Evolutionary conservation across 2,113 vertebrate species (phyloP).

Genomic region (Phyllostomus hastatus): DNA sequence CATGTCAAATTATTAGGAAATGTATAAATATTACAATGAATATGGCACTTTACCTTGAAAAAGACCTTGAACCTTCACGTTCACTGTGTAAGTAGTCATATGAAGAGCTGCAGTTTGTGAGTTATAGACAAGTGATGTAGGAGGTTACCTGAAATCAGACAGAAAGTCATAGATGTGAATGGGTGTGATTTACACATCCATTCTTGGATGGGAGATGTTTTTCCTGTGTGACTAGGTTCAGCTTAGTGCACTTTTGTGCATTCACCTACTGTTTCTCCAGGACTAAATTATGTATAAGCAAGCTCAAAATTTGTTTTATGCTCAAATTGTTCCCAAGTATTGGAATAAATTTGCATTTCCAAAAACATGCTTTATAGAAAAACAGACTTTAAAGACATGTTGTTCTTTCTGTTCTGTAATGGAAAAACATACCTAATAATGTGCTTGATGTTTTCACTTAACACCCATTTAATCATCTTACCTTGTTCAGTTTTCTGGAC

Average conservation of each 20-base stretch:
- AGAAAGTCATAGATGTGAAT: background rate
- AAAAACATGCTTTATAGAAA: conserved; percentile 8
- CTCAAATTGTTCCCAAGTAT: background rate
- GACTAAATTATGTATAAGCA: background rate
- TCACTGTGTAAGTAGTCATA: background rate
- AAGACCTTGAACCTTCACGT: background rate
- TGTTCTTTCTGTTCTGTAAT: background rate
- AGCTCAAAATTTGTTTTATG: background rate
- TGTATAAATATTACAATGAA: background rate
- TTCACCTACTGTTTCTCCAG: background rate
- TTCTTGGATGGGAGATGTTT: background rate
- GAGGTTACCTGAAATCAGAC: background rate
- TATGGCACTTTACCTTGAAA: background rate
- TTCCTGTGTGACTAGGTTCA: background rate
- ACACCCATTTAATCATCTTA: background rate
- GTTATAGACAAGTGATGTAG: background rate
- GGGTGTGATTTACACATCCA: background rate
- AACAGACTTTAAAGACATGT: background rate
- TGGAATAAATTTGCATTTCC: conserved; percentile 28
- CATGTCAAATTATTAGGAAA: background rate
- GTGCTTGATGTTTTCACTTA: background rate
- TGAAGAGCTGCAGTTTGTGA: background rate
- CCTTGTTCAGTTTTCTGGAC: background rate
- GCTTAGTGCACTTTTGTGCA: background rate
- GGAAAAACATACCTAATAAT: background rate